Percentiles rank a stretch among this genome's conserved stretches.
phyloP scores from a whole-genome alignment of 1,140 invertebrate species.

The Muscidifurax raptorellus region DNA sequence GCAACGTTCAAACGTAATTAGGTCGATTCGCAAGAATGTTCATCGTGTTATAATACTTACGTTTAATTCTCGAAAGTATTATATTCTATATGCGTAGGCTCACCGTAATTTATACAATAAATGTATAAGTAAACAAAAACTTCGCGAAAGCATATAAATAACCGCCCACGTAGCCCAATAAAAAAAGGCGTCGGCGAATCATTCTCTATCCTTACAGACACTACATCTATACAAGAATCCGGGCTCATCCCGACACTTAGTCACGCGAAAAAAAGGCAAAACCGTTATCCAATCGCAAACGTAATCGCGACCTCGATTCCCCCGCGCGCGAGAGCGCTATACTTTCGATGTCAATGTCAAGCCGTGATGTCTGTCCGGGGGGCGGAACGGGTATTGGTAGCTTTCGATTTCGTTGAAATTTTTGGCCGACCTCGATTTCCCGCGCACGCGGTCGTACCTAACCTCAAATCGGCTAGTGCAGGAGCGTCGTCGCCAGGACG shows the following conservation, averaged over 20 bases:
- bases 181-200: too few relatives aligned
- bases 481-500: slow-evolving; percentile 43
- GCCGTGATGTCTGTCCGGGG: not conserved
- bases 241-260: too few relatives aligned
- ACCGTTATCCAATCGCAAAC: slow-evolving; percentile 8
- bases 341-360: slow-evolving; percentile 31
- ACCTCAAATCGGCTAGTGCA: slow-evolving; percentile 27
- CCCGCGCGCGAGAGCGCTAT: not conserved
- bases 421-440: slow-evolving; percentile 26
- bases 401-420: slow-evolving; percentile 48
- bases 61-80: not conserved
- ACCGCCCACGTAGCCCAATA: not conserved
- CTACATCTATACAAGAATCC: too few relatives aligned
- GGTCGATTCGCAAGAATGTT: slow-evolving; percentile 28
- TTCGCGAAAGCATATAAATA: too few relatives aligned
- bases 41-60: not conserved
- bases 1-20: not conserved
- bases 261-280: not conserved
- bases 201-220: too few relatives aligned
- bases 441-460: not conserved
- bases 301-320: slow-evolving; percentile 24
- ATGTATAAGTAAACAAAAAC: too few relatives aligned
- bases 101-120: too few relatives aligned
- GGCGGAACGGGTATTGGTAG: not conserved
- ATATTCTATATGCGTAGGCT: too few relatives aligned